phyloP scores from a whole-genome alignment of 1,140 invertebrate genomes.

The Gonioctena quinquepunctata region DNA sequence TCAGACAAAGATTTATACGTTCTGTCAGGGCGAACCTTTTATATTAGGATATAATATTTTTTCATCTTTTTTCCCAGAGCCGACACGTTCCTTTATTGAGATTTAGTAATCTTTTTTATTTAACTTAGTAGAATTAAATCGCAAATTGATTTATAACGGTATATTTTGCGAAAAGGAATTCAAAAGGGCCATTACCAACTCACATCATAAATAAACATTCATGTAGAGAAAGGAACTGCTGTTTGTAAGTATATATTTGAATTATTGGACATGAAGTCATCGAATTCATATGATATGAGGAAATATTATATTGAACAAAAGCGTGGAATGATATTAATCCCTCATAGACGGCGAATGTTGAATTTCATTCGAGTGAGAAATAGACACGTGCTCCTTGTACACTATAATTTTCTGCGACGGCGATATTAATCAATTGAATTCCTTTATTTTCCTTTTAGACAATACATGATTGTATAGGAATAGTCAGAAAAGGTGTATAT shows the following conservation, averaged over 20 bases:
- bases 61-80: conserved; percentile 38
- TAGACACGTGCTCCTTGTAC: too few species aligned
- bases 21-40: conserved; percentile 51
- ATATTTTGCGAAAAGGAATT: background rate
- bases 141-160: conserved; percentile 38
- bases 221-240: background rate
- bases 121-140: conserved; percentile 35
- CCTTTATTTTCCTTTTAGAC: too few species aligned
- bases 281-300: too few species aligned
- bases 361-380: background rate
- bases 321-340: too few species aligned
- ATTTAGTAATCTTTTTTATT: conserved; percentile 47
- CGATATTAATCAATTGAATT: too few species aligned
- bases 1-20: conserved; percentile 52
- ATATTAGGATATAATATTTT: conserved; percentile 55
- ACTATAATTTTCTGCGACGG: too few species aligned
- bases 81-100: conserved; percentile 45
- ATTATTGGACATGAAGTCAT: too few species aligned
- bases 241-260: too few species aligned
- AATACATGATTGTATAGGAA: too few species aligned
- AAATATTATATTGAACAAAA: too few species aligned
- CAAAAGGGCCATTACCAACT: background rate
- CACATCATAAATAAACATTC: background rate
- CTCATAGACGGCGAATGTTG: too few species aligned
- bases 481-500: too few species aligned